These are phyloP conservation scores for Drosophila miranda DNA, from an alignment of 1,140 invertebrate species.

Conservation along the genomic window DNA sequence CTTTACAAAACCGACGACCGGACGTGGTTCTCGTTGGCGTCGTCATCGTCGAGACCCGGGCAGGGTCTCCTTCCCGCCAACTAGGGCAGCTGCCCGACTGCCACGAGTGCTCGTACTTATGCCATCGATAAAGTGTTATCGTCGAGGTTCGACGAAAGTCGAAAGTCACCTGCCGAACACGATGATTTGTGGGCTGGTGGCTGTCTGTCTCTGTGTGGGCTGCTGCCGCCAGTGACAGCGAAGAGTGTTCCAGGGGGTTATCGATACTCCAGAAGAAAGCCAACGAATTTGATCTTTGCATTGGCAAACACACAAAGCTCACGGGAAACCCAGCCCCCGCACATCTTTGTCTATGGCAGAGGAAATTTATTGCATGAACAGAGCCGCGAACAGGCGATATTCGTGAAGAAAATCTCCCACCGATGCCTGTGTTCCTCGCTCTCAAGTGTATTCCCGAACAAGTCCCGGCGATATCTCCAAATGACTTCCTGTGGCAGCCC, in stretches of 20 bases:
- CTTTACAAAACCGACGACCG: conserved; percentile 42
- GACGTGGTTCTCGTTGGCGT: conserved; percentile 53
- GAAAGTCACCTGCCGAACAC: conserved; percentile 42
- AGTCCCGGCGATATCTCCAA: too few relatives aligned
- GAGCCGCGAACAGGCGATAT: too few relatives aligned
- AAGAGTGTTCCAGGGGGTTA: conserved; percentile 13
- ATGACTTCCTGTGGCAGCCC: too few relatives aligned
- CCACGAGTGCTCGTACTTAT: conserved; percentile 19
- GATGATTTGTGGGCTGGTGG: conserved; percentile 41
- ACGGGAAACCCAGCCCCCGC: background rate
- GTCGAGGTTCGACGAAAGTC: conserved; percentile 11
- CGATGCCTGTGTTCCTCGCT: too few relatives aligned
- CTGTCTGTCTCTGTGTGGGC: conserved; percentile 35
- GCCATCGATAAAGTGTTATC: conserved; percentile 44
- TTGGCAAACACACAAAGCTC: background rate
- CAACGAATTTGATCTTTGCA: background rate
- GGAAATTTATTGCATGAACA: too few relatives aligned
- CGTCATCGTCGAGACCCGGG: background rate
- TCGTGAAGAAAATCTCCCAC: too few relatives aligned
- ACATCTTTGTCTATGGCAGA: background rate
- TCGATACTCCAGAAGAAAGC: conserved; percentile 8
- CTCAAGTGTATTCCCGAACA: too few relatives aligned
- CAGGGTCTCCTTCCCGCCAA: conserved; percentile 13
- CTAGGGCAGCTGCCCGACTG: conserved; percentile 14
- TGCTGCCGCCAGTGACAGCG: background rate